Evolutionary conservation across 1,140 invertebrate species (phyloP).

Genomic region (Zaprionus africanus): DNA sequence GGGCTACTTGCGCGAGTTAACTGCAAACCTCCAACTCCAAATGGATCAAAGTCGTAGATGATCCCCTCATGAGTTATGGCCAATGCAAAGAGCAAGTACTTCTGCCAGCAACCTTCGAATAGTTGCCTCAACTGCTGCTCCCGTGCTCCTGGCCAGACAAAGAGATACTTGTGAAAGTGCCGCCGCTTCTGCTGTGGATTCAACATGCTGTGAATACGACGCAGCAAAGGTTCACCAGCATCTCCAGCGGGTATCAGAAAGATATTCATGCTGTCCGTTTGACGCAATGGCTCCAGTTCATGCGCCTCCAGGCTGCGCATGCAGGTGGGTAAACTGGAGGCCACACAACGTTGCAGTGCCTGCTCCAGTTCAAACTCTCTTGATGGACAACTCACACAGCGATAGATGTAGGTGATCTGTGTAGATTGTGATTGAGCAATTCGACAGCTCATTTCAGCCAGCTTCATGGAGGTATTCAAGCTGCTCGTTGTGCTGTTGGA

Average conservation of each 20-base stretch:
- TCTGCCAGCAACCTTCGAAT: conserved; percentile 58
- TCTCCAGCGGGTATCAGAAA: conserved; percentile 50
- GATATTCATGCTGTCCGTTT: conserved; percentile 61
- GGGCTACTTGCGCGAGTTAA: conserved; percentile 9
- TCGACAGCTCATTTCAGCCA: conserved; percentile 46
- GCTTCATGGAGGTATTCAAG: not conserved
- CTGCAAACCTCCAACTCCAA: conserved; percentile 47
- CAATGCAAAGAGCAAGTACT: conserved; percentile 62
- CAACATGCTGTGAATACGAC: conserved; percentile 60
- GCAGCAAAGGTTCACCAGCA: conserved; percentile 31
- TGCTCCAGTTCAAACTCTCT: conserved; percentile 26
- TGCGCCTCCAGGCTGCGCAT: conserved; percentile 44
- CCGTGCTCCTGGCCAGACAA: conserved; percentile 61
- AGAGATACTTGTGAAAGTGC: conserved; percentile 71
- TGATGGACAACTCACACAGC: conserved; percentile 53
- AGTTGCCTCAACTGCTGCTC: conserved; percentile 39
- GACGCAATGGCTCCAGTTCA: conserved; percentile 61
- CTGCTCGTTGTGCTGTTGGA: not conserved
- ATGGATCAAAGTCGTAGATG: conserved; percentile 73
- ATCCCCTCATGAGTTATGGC: conserved; percentile 37
- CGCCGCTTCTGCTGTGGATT: conserved; percentile 64
- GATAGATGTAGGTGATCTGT: conserved; percentile 65
- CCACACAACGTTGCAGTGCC: conserved; percentile 52
- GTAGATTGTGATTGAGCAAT: conserved; percentile 42
- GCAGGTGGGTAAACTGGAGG: conserved; percentile 36